Evolutionary conservation across 53 echinoderm and acorn worm genomes (phyloP), one percentile per base, ranked within the genome.

Genomic region (Arbacia lixula): DNA sequence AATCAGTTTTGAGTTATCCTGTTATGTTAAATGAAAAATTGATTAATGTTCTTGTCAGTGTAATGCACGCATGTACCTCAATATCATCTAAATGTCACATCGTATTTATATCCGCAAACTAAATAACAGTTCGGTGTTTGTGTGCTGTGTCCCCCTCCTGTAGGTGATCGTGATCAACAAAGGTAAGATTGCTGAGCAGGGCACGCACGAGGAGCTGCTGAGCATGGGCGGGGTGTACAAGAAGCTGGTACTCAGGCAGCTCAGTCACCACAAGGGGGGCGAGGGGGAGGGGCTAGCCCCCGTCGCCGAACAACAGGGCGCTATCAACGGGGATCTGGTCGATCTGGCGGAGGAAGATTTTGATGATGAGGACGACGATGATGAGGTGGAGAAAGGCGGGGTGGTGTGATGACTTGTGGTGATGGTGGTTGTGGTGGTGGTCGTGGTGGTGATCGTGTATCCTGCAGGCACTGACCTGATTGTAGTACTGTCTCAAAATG

Each of bases 111-210:
- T n/a, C n/a, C n/a, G n/a, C n/a, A n/a, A n/a, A n/a, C n/a, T n/a
- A n/a, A 46, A 46, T 14, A 10, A 46, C 8, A 46, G 46, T 46
- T 46, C 14, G 8, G 8, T 46, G 14, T 46, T 46, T 46, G 8
- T 10, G 8, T 46, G 8, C 46, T 28, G 3, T 17, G 9, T 30
- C 19, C 14, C 31, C 38, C 46, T 50, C 49, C 52, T 52, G 2
- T 68, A 98, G 98, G 98, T 98, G 6, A 71, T 98, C 12, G 98
- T 98, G 46, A 98, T 98, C 30, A 98, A 87, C 41, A 85, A 98
- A 21, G 98, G 98, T 1, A 68, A 60, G 55, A 89, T 98, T 17
- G 92, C 87, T 4, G 98, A 98, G 89, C 85, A 74, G 39, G 98
- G 98, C 8, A 94, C 94, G 16, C 98, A 98, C 51, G 72, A 92